Evolutionary conservation across 2,113 vertebrate genomes (phyloP).

Genomic region (Podarcis raffonei): DNA sequence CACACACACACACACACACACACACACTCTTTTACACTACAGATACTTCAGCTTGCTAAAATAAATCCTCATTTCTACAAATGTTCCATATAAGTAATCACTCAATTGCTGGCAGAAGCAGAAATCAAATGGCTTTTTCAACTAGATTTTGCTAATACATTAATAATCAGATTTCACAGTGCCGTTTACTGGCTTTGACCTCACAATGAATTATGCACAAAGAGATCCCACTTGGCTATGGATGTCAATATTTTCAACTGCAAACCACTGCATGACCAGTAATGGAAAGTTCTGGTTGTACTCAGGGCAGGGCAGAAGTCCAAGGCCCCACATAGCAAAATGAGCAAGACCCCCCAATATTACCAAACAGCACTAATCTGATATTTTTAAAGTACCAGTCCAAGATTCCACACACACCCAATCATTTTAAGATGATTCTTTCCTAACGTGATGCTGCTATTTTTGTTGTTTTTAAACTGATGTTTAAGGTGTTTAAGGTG

Average conservation of each 20-base stretch:
- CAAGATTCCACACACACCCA: too few relatives aligned
- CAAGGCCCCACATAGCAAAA: too few relatives aligned
- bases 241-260: not conserved
- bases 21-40: not conserved
- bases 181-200: not conserved
- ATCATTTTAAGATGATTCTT: too few relatives aligned
- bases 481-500: not conserved
- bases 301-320: not conserved
- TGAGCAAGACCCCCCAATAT: too few relatives aligned
- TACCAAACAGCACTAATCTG: too few relatives aligned
- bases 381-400: too few relatives aligned
- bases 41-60: constrained; percentile 46
- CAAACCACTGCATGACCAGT: not conserved
- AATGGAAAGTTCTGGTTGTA: not conserved
- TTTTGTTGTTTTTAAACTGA: not conserved
- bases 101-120: not conserved
- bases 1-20: not conserved
- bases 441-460: too few relatives aligned
- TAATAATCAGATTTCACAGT: not conserved
- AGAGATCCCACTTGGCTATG: not conserved
- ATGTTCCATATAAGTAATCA: not conserved
- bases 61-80: not conserved
- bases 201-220: not conserved
- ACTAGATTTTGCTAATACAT: not conserved
- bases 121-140: not conserved